These are phyloP conservation scores for Parauchenoglanis ngamensis DNA, from an alignment of 2,797 vertebrate genomes.

Conservation along the genomic window DNA sequence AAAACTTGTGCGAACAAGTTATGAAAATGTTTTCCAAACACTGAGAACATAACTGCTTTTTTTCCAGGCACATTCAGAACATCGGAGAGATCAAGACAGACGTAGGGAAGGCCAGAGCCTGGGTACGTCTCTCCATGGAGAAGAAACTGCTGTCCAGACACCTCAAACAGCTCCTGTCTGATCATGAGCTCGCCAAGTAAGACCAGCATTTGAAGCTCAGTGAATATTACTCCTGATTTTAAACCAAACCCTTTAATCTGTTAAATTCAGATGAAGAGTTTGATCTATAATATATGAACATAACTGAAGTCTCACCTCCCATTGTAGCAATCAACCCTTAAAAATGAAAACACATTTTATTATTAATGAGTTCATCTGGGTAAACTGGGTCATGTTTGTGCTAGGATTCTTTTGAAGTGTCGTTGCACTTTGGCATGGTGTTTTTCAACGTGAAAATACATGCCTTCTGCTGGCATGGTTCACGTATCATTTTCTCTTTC, in stretches of 20 bases:
- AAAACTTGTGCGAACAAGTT: not conserved
- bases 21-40: too few species aligned
- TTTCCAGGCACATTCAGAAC: conserved; percentile 93
- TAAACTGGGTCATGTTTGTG: conserved; percentile 69
- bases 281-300: conserved; percentile 67
- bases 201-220: conserved; percentile 45
- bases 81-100: conserved; percentile 98
- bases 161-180: conserved; percentile 93
- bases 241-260: not conserved
- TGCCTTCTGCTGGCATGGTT: not conserved
- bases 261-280: conserved; percentile 3
- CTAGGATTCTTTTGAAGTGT: conserved; percentile 39
- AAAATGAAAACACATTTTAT: conserved; percentile 70
- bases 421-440: not conserved
- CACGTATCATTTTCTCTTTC: conserved; percentile 36
- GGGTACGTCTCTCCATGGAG: conserved; percentile 98
- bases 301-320: conserved; percentile 62
- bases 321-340: conserved; percentile 58
- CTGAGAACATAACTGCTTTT: not conserved
- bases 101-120: conserved; percentile 96
- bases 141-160: conserved; percentile 97
- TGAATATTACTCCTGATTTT: not conserved
- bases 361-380: conserved; percentile 67
- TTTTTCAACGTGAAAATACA: conserved; percentile 11
- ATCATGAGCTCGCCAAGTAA: conserved; percentile 96